phyloP scores from a whole-genome alignment of 2,113 vertebrate genomes.

The Clarias batrachus region DNA sequence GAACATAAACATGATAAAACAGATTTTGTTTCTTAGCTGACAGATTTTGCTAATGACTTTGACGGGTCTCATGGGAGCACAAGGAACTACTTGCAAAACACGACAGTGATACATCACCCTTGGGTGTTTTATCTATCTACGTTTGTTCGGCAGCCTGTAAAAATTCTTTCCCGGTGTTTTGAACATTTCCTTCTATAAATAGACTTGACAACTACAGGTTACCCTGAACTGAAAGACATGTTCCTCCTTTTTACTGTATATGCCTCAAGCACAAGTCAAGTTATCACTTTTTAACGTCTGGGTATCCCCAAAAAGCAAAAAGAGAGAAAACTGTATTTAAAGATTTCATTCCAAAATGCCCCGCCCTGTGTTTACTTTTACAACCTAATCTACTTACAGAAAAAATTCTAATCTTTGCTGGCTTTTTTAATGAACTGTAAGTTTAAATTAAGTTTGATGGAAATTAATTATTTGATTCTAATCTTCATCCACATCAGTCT shows the following conservation, averaged over 20 bases:
- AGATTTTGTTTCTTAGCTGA: background rate
- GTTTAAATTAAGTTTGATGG: background rate
- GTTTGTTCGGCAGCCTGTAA: background rate
- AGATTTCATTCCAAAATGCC: background rate
- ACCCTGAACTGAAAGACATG: background rate
- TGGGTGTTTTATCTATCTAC: background rate
- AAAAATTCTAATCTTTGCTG: background rate
- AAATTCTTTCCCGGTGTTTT: background rate
- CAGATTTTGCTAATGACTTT: background rate
- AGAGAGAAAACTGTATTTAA: background rate
- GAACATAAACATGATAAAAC: background rate
- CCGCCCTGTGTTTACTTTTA: background rate
- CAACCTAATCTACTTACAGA: background rate
- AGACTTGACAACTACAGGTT: background rate
- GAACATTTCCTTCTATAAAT: background rate
- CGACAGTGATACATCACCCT: background rate
- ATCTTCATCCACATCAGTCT: background rate
- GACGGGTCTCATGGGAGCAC: background rate
- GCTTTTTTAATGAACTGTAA: background rate
- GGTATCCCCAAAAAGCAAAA: background rate
- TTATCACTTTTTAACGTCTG: background rate
- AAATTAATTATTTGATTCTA: background rate
- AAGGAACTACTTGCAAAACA: constrained; percentile 1
- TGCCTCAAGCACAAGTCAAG: background rate
- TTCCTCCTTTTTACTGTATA: background rate